Conservation (phyloP, 2,888 invertebrate genomes). For the Clunio marinus region DNA sequence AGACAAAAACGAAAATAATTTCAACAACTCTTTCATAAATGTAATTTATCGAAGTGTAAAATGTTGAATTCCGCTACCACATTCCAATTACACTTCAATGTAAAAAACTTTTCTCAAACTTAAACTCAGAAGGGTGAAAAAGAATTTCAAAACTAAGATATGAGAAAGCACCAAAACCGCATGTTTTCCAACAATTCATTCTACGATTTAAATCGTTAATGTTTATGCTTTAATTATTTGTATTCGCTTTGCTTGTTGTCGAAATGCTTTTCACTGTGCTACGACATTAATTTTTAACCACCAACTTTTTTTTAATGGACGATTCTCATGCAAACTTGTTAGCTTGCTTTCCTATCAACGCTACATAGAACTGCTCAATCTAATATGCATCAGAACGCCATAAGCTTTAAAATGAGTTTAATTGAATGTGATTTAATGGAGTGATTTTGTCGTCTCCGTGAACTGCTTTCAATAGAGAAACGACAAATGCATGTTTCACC, state of each 20-base stretch:
- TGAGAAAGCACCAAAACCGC: too few species aligned
- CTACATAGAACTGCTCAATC: not conserved
- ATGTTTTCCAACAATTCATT: constrained; percentile 27
- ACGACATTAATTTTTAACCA: constrained; percentile 33
- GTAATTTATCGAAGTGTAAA: not conserved
- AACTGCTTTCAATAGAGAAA: too few species aligned
- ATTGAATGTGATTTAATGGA: constrained; percentile 43
- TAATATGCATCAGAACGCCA: constrained; percentile 42
- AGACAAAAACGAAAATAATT: not conserved
- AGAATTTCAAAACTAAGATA: not conserved
- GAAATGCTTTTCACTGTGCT: constrained; percentile 9
- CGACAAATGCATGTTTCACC: too few species aligned
- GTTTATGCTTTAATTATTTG: constrained; percentile 35
- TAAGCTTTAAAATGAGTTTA: constrained; percentile 42
- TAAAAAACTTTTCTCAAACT: not conserved
- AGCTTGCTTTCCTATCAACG: constrained; percentile 19
- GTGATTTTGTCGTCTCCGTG: constrained; percentile 41
- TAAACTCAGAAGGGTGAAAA: not conserved
- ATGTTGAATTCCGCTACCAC: not conserved
- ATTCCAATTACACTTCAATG: not conserved
- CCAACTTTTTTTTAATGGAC: constrained; percentile 34
- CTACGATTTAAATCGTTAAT: constrained; percentile 25
- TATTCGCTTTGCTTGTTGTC: not conserved
- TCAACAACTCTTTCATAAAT: not conserved
- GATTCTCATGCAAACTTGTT: constrained; percentile 37